Conservation (phyloP, 2,797 vertebrate genomes). For the Tolypeutes matacus region DNA sequence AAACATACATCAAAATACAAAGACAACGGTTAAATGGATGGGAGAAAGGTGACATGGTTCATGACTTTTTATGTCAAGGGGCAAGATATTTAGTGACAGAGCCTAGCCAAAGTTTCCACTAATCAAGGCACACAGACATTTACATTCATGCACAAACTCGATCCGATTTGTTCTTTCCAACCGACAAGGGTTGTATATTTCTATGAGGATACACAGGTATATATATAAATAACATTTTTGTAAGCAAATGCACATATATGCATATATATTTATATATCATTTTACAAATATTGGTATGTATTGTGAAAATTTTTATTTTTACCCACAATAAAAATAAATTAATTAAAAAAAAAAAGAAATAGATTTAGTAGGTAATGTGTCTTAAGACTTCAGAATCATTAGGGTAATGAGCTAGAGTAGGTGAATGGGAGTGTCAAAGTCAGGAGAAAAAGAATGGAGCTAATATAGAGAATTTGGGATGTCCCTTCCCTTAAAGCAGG, state of each 20-base stretch:
- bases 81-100: background rate
- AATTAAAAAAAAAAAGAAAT: no score
- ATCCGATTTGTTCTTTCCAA: background rate
- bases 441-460: background rate
- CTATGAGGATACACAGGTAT: background rate
- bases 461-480: background rate
- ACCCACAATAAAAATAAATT: no score
- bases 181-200: background rate
- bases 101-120: background rate
- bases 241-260: no score
- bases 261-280: no score
- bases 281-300: no score
- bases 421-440: background rate
- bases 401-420: background rate
- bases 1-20: background rate
- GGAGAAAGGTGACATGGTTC: background rate
- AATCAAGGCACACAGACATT: background rate
- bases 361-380: background rate
- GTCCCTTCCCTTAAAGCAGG: background rate
- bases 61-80: background rate
- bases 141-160: background rate
- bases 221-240: no score
- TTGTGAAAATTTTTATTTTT: no score
- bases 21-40: background rate
- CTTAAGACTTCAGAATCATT: background rate